phyloP scores from a whole-genome alignment of 1,140 invertebrate genomes.

The Pantala flavescens region DNA sequence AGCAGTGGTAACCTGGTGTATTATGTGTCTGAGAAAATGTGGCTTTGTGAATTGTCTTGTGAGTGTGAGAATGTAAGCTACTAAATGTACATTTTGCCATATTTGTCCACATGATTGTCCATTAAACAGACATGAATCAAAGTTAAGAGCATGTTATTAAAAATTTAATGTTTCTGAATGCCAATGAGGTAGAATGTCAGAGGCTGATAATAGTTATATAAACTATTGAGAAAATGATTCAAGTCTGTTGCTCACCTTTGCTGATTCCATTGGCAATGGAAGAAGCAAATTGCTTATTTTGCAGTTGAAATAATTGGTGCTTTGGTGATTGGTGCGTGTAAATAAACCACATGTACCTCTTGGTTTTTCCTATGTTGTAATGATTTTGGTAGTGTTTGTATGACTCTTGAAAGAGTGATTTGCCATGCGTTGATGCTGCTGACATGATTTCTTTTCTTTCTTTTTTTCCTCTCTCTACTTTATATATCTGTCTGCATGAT shows the following conservation, averaged over 20 bases:
- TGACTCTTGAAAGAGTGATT: background rate
- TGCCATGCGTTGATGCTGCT: conserved; percentile 3
- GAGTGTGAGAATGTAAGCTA: background rate
- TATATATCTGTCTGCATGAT: conserved; percentile 42
- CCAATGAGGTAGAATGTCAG: no score
- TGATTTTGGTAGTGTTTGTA: background rate
- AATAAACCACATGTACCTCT: background rate
- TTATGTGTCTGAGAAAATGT: background rate
- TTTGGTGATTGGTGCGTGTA: conserved; percentile 1
- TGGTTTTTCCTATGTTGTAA: background rate
- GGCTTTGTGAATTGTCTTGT: background rate
- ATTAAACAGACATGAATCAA: background rate
- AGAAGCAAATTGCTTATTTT: background rate
- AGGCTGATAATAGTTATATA: no score
- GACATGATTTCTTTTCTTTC: conserved; percentile 31
- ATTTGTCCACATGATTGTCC: background rate
- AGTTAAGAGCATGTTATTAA: no score
- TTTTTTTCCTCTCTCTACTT: conserved; percentile 31
- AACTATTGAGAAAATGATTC: background rate
- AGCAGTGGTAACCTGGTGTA: background rate
- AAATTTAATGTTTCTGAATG: no score
- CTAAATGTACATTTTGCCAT: conserved; percentile 10
- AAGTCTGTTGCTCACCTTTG: background rate
- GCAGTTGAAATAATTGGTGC: conserved; percentile 1
- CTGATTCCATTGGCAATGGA: background rate